Conservation (phyloP, 2,797 vertebrate species). For the Cheirogaleus major region DNA sequence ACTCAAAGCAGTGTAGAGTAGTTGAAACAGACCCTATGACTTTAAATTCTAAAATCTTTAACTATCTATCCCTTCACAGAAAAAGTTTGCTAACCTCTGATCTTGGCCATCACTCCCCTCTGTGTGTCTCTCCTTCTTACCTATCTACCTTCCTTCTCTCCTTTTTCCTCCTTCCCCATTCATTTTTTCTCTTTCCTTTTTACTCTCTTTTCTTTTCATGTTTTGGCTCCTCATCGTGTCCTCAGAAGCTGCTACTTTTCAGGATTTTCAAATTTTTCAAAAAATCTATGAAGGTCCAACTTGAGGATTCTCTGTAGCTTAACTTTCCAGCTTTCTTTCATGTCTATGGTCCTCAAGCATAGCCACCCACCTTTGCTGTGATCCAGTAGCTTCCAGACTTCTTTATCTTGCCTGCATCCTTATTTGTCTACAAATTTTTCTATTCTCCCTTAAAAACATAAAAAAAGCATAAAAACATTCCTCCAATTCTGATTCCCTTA, state of each 20-base stretch:
- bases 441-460: neutral
- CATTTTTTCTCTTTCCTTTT: neutral
- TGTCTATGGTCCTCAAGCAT: neutral
- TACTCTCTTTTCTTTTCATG: neutral
- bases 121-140: neutral
- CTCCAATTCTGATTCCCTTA: neutral
- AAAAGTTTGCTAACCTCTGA: neutral
- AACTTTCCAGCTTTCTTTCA: neutral
- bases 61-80: neutral
- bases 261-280: slow-evolving; percentile 2
- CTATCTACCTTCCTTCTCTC: neutral
- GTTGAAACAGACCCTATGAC: neutral
- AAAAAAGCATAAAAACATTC: neutral
- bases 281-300: neutral
- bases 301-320: neutral
- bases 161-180: neutral
- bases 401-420: neutral
- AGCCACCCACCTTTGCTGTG: neutral
- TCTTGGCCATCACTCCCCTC: neutral
- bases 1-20: neutral
- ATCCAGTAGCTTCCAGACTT: neutral
- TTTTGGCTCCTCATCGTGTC: neutral
- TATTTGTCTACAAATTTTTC: slow-evolving; percentile 5
- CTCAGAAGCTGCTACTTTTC: neutral
- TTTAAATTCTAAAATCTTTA: neutral